Percentiles rank a stretch among this genome's conserved stretches.
Conservation (phyloP, 2,113 vertebrate genomes). For the Hymenochirus boettgeri region DNA sequence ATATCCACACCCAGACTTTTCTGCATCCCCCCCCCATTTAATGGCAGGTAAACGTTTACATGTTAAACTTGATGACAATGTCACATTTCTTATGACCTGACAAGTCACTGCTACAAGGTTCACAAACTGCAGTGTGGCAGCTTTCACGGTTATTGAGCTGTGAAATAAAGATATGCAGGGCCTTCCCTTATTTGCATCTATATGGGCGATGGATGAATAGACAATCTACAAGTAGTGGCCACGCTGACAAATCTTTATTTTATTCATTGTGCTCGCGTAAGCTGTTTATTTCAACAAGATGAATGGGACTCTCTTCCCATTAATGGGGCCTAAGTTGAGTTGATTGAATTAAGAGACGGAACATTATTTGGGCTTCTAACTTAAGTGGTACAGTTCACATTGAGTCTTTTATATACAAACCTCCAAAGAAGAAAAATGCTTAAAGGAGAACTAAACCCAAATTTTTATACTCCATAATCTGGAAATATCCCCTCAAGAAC, state of each 20-base stretch:
- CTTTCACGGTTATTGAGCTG: constrained; percentile 47
- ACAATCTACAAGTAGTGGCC: constrained; percentile 42
- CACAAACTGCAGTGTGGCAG: constrained; percentile 46
- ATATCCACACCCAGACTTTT: constrained; percentile 1
- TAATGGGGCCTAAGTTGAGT: constrained; percentile 29
- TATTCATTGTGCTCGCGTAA: constrained; percentile 54
- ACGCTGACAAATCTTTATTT: constrained; percentile 48
- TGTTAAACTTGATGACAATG: constrained; percentile 50
- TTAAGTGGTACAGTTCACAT: background rate
- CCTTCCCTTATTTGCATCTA: constrained; percentile 48
- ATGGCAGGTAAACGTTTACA: constrained; percentile 40
- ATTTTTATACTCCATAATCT: too few species aligned
- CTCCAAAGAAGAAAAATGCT: too few species aligned
- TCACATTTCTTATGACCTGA: constrained; percentile 51
- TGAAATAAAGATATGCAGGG: constrained; percentile 44
- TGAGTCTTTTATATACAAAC: constrained; percentile 6
- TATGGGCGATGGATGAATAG: constrained; percentile 45
- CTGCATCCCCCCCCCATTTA: constrained; percentile 22
- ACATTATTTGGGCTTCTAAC: background rate
- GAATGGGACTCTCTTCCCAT: constrained; percentile 32
- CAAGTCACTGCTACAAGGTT: constrained; percentile 47
- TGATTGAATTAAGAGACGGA: constrained; percentile 37
- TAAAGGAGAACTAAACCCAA: too few species aligned
- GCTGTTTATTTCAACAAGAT: constrained; percentile 32
- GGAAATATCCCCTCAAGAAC: too few species aligned